Conservation (phyloP, 1,140 invertebrate genomes). For the Nephila pilipes region DNA sequence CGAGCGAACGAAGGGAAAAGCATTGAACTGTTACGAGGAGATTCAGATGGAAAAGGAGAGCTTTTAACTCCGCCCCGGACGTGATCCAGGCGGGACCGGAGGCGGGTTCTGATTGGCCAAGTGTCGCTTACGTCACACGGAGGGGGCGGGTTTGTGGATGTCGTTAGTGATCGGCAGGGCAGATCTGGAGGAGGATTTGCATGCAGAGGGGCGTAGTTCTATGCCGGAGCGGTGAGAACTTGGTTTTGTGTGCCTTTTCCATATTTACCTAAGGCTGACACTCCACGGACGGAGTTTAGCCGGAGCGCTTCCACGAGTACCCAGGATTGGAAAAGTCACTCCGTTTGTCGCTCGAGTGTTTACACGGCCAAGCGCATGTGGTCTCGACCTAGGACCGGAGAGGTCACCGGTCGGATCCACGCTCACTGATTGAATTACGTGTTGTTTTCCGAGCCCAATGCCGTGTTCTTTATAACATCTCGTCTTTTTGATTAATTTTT, state of each 20-base stretch:
- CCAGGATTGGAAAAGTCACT: conserved; percentile 74
- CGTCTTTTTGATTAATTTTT: conserved; percentile 23
- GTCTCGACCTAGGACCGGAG: conserved; percentile 56
- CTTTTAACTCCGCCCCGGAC: conserved; percentile 67
- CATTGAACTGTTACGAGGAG: conserved; percentile 57
- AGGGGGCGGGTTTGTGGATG: conserved; percentile 45
- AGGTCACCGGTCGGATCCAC: conserved; percentile 54
- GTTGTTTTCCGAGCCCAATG: conserved; percentile 26
- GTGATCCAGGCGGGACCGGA: conserved; percentile 65
- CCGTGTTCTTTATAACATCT: conserved; percentile 5
- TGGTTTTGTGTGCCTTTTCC: conserved; percentile 75
- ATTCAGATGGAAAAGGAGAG: conserved; percentile 60
- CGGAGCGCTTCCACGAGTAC: conserved; percentile 72
- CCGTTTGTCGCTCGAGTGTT: conserved; percentile 70
- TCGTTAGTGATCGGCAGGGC: conserved; percentile 69
- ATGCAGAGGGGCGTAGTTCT: conserved; percentile 69
- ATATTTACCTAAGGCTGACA: conserved; percentile 76
- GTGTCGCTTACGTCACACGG: conserved; percentile 35
- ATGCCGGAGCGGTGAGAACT: conserved; percentile 51
- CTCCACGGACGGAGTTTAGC: conserved; percentile 71
- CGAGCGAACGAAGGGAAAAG: conserved; percentile 39
- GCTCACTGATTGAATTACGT: conserved; percentile 37
- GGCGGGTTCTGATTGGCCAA: conserved; percentile 57
- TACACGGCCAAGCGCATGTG: conserved; percentile 73
- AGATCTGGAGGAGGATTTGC: conserved; percentile 70